Conservation (phyloP, 2,888 invertebrate species). For the Galerucella calmariensis region DNA sequence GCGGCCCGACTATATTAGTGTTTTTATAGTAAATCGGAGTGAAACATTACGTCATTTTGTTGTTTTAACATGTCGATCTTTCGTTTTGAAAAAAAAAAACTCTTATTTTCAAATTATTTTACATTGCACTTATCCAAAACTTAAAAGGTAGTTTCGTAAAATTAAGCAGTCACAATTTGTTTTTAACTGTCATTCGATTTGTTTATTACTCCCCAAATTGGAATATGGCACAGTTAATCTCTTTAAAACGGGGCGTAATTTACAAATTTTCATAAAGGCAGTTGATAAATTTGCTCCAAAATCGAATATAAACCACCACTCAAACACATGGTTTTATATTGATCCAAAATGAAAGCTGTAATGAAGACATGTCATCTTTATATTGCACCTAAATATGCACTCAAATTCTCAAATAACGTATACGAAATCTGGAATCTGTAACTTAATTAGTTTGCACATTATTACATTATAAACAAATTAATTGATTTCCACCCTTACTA, state of each 20-base stretch:
- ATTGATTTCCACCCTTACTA: too few relatives aligned
- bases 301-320: conserved; percentile 28
- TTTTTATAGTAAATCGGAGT: neutral
- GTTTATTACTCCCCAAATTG: conserved; percentile 46
- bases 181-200: conserved; percentile 43
- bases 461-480: too few relatives aligned
- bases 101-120: conserved; percentile 46
- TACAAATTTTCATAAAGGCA: conserved; percentile 32
- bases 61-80: neutral
- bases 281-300: conserved; percentile 35
- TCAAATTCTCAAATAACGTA: too few relatives aligned
- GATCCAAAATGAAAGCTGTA: neutral
- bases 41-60: neutral
- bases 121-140: conserved; percentile 66
- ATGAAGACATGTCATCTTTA: too few relatives aligned
- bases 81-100: conserved; percentile 22
- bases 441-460: too few relatives aligned
- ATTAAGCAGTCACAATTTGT: conserved; percentile 61
- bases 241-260: conserved; percentile 46
- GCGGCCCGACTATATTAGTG: too few relatives aligned
- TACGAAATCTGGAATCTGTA: too few relatives aligned
- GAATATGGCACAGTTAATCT: conserved; percentile 59
- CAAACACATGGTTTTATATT: conserved; percentile 16
- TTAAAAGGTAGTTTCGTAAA: conserved; percentile 56
- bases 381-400: too few relatives aligned